Evolutionary conservation across 2,888 invertebrate species (phyloP), one percentile per base, ranked within the genome.

Genomic region (Diaperis boleti): DNA sequence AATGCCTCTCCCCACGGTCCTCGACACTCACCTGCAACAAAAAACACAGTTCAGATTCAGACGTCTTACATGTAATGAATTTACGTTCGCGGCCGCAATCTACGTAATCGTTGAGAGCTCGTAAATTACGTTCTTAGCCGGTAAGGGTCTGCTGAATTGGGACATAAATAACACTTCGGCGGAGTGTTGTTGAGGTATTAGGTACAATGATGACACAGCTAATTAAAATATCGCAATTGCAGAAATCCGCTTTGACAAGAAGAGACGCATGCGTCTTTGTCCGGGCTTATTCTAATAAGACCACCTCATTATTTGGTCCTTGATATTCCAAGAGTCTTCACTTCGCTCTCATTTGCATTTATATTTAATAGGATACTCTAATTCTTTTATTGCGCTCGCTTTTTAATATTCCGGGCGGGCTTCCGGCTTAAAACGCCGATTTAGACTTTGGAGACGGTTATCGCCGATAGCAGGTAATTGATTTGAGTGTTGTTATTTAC

Each of bases 141-240:
- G n/a, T n/a, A n/a, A n/a, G 37, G 33, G 29, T 33, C 35, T 6
- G 37, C 42, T 14, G 56, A 56, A 56, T 62, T 62, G 37, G 29
- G 44, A 44, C 60, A 64, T 64, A 64, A 64, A 64, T 64, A 64
- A 60, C 64, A 64, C 47, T 64, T 59, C 47, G 50, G 22, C 45
- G 22, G 31, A 47, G 37, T n/a, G n/a, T 45, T 42, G 41, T 22
- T 37, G 33, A 17, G 33, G 42, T 59, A 15, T 61, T 17, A 39
- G 44, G 14, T 18, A 71, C 73, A 73, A 72, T 74, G 75, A 76
- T 76, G 75, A 76, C 75, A 68, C 72, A 69, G 71, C 74, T 76
- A 76, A 77, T 77, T 76, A 75, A 77, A 76, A 76, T 76, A 75
- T 75, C 70, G 74, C 74, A 73, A 75, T 74, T 72, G 45, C 49